Conservation (phyloP, 2,888 invertebrate species). For the Drosophila yooni region DNA sequence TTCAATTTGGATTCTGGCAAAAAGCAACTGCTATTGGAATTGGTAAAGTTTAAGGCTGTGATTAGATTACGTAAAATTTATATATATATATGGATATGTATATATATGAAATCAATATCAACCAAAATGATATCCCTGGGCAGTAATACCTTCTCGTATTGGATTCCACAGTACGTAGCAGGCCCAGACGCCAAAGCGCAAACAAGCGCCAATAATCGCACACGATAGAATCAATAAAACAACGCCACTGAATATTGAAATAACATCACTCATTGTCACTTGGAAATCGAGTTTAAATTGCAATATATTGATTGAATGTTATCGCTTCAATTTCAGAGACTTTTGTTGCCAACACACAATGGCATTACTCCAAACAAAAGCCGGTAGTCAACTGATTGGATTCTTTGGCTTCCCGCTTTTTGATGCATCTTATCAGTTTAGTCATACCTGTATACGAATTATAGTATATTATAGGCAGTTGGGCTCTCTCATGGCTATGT, state of each 20-base stretch:
- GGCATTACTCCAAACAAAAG: constrained; percentile 12
- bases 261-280: constrained; percentile 54
- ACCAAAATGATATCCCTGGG: constrained; percentile 18
- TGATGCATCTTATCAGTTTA: constrained; percentile 38
- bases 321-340: background rate
- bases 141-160: constrained; percentile 32
- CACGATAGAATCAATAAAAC: constrained; percentile 70
- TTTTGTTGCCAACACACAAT: background rate
- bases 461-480: constrained; percentile 7
- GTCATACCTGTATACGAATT: background rate
- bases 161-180: constrained; percentile 57
- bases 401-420: constrained; percentile 8
- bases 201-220: constrained; percentile 67
- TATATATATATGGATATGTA: background rate
- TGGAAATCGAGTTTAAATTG: background rate
- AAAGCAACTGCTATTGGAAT: constrained; percentile 8
- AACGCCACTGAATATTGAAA: constrained; percentile 69
- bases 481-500: constrained; percentile 2
- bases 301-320: background rate
- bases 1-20: constrained; percentile 11
- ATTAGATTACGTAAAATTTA: constrained; percentile 25
- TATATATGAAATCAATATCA: background rate
- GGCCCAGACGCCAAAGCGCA: constrained; percentile 69
- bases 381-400: constrained; percentile 39
- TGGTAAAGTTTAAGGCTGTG: constrained; percentile 19